Evolutionary conservation across 2,113 vertebrate genomes (phyloP), one percentile per base, ranked within the genome.

Genomic region (Reinhardtius hippoglossoides): DNA sequence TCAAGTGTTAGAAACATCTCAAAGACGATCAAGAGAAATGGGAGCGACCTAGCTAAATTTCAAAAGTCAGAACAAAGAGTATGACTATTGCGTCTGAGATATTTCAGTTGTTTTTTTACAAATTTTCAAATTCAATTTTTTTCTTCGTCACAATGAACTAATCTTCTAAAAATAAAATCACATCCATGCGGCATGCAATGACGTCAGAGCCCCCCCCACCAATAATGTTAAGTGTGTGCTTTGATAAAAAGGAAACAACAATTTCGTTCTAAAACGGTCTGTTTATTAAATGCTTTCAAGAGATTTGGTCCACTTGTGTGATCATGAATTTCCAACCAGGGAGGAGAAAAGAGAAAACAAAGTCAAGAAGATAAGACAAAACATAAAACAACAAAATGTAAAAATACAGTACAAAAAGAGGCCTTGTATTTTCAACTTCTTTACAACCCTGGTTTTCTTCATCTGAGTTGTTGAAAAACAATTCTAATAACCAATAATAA

Each of bases 261-360:
- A 23, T 37, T 21, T 76, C 78, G 87, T 86, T 88, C 89, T 92
- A 92, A 94, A 95, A 94, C 84, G 71, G 72, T 92, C 85, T 80
- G 76, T 93, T 94, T 95, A 95, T 95, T 95, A 93, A 94, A 94
- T 90, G 90, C 92, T 91, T 93, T 91, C 91, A 94, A 93, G 90
- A 95, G 91, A 94, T 94, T 95, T 94, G 94, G 94, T 94, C 94
- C 94, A 94, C 81, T 80, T 89, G 70, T 92, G 88, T 92, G 80
- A 92, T 93, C 87, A 91, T 90, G 80, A 86, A 91, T 80, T 73
- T 94, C 79, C 88, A 92, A 91, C 91, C 88, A 93, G 88, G 88
- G 90, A 92, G 88, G 82, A 88, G 85, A 93, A 90, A 90, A 74
- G 80, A 84, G 57, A 92, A 92, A 90, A 89, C 73, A 92, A 93